A percentile compares a stretch with the other conserved stretches of the same genome.
Conservation (phyloP, 2,888 invertebrate genomes). For the Agelastica alni region DNA sequence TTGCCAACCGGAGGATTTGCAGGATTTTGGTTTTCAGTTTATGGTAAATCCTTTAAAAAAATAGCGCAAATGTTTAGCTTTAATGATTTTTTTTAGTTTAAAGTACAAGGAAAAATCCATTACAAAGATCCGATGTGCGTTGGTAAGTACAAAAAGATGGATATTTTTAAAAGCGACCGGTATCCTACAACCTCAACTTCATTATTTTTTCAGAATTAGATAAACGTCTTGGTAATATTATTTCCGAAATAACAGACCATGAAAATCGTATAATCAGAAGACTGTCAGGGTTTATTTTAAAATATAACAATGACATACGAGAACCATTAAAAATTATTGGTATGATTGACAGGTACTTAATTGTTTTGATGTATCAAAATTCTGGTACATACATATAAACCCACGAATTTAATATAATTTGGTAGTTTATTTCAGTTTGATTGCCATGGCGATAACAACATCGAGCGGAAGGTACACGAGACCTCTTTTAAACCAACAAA, state of each 20-base stretch:
- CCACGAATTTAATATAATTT: too few relatives aligned
- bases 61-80: too few relatives aligned
- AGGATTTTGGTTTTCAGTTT: slow-evolving; percentile 71
- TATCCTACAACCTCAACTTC: slow-evolving; percentile 2
- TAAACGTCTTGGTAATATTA: slow-evolving; percentile 74
- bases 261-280: slow-evolving; percentile 74
- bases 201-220: slow-evolving; percentile 67
- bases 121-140: slow-evolving; percentile 55
- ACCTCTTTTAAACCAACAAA: slow-evolving; percentile 51
- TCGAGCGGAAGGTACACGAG: slow-evolving; percentile 50
- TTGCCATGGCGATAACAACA: slow-evolving; percentile 53
- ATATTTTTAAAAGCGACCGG: neutral
- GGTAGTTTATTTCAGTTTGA: slow-evolving; percentile 51
- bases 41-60: too few relatives aligned
- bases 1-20: slow-evolving; percentile 62
- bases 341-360: slow-evolving; percentile 53
- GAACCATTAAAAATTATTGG: slow-evolving; percentile 49
- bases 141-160: slow-evolving; percentile 39
- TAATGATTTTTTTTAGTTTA: slow-evolving; percentile 55
- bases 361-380: too few relatives aligned
- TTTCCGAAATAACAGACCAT: slow-evolving; percentile 76
- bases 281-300: slow-evolving; percentile 48
- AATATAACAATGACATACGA: slow-evolving; percentile 50
- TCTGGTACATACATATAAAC: too few relatives aligned
- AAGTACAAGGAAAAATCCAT: slow-evolving; percentile 48